These are phyloP conservation scores for Heliothis subflexa DNA, from an alignment of 1,140 invertebrate genomes.

Conservation along the genomic window DNA sequence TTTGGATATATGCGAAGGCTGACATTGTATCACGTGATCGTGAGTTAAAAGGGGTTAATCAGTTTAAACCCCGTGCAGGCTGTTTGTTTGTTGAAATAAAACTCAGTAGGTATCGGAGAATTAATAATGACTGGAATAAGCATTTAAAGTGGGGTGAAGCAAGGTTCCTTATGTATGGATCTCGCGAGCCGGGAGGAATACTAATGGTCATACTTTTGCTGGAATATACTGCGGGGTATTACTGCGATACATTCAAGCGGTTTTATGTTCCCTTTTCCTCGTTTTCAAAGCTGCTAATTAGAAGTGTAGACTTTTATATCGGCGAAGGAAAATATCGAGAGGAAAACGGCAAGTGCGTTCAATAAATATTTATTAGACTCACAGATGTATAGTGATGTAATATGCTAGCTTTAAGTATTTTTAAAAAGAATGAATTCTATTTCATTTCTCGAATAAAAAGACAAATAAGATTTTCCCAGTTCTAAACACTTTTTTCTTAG, in stretches of 20 bases:
- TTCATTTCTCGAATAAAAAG: no score
- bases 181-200: neutral
- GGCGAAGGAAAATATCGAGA: neutral
- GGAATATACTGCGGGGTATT: neutral
- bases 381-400: no score
- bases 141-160: constrained; percentile 4
- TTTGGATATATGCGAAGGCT: neutral
- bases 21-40: constrained; percentile 42
- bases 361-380: no score
- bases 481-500: no score
- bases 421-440: no score
- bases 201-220: neutral
- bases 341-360: no score
- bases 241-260: constrained; percentile 7
- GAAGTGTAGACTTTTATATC: neutral
- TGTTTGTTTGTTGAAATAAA: constrained; percentile 17
- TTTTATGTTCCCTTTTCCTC: neutral
- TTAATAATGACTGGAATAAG: constrained; percentile 1
- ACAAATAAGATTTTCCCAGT: no score
- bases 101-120: neutral
- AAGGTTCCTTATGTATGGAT: neutral
- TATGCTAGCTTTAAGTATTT: no score
- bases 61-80: constrained; percentile 27
- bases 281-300: constrained; percentile 1
- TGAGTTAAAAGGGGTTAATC: constrained; percentile 48